Evolutionary conservation across 2,888 invertebrate genomes (phyloP), one percentile per base, ranked within the genome.

Genomic region (Drosophila pegasa): DNA sequence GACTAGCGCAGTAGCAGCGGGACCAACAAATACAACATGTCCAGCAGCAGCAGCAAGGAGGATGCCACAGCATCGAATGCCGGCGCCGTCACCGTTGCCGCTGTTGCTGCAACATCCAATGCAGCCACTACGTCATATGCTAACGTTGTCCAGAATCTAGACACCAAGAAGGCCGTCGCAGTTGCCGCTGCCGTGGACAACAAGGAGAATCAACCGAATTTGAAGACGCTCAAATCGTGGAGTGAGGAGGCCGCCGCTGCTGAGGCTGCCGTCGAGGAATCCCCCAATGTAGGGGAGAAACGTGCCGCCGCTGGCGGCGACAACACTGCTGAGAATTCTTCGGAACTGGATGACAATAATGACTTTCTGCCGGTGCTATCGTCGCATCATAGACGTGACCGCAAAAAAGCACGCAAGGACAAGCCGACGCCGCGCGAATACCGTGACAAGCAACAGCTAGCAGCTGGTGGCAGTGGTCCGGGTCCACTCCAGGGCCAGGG

Each of bases 81-180:
- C 52, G 80, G 84, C 74, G 48, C 78, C 3, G 55, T 75, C 84
- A 41, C 76, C 2, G 55, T 78, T 86, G 94, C 94, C 81, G 94
- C 92, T 91, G 93, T 63, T 22, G 48, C 61, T 66, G 51, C 61
- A 27, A 56, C 68, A 20, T 45, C 27, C 8, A 38, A 18, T 38
- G 79, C 14, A 62, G 75, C 87, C 94, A 94, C 88, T 95, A 9
- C 55, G 7, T 55, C 95, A 59, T 95, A 95, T 92, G 95, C 95
- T 82, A 95, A 93, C 91, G 94, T 95, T 78, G 95, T 95, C 90
- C 93, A 95, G 90, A 90, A 89, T 64, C 38, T 90, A 57, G 90
- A 90, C 20, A 76, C 47, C 45, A 90, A 89, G 67, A 90, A 89
- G 71, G 45, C 70, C 66, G 65, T 35, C 2, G 55, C 57, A 27